phyloP scores from a whole-genome alignment of 1,140 invertebrate genomes.

The Chironomus striatipennis region DNA sequence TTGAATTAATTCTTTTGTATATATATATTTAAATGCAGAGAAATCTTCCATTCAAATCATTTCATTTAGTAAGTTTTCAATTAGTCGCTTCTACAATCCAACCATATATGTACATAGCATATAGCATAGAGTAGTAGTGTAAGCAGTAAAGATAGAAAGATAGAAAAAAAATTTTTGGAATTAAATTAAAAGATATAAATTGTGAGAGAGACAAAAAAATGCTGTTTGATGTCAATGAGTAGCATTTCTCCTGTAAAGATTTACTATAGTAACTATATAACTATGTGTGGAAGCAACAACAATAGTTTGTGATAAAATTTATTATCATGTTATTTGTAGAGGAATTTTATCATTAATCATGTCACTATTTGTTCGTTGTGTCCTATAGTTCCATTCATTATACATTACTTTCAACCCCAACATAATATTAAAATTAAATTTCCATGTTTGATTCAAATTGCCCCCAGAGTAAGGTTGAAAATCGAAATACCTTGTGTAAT shows the following conservation, averaged over 20 bases:
- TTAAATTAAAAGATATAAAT: conserved; percentile 3
- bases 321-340: background rate
- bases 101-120: background rate
- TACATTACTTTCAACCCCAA: background rate
- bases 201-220: background rate
- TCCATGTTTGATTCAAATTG: background rate
- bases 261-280: too few species aligned
- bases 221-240: background rate
- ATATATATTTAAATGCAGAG: background rate
- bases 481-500: background rate
- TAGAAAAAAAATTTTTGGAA: background rate
- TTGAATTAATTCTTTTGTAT: background rate
- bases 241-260: background rate
- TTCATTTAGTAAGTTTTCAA: conserved; percentile 8
- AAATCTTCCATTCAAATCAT: too few species aligned
- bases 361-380: background rate
- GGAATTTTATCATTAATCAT: conserved; percentile 17
- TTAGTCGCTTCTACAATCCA: conserved; percentile 14
- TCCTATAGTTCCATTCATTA: background rate
- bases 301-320: background rate
- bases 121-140: background rate
- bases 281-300: background rate
- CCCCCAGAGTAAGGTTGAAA: background rate
- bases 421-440: conserved; percentile 17
- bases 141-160: too few species aligned